These are phyloP conservation scores for Scelioninae gen. 1 DNA, from an alignment of 2,888 invertebrate genomes.

Conservation along the genomic window DNA sequence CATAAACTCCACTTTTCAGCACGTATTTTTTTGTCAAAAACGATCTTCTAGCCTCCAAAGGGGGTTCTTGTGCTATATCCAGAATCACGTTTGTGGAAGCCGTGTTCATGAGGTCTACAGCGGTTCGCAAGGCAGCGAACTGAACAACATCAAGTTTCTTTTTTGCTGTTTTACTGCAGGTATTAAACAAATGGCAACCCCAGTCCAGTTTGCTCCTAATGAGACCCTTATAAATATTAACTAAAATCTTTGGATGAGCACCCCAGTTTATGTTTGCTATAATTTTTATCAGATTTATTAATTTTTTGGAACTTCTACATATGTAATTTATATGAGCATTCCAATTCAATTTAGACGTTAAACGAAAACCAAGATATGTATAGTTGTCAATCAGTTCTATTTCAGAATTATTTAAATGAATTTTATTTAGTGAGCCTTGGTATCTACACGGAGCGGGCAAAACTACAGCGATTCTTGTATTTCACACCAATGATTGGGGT, in stretches of 20 bases:
- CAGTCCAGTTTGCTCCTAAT: conserved; percentile 16
- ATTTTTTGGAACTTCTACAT: neutral
- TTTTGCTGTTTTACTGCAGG: neutral
- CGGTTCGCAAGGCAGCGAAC: neutral
- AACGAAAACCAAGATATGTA: neutral
- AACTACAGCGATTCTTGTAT: too few relatives aligned
- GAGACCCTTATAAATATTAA: neutral
- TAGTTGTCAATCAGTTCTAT: neutral
- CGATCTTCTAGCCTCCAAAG: neutral
- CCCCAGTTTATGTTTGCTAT: neutral
- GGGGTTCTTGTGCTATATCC: neutral
- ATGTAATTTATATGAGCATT: neutral
- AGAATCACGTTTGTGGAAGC: neutral
- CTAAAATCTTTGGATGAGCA: neutral
- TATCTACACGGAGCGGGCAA: neutral
- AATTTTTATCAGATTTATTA: neutral
- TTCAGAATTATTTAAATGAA: neutral
- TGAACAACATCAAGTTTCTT: neutral
- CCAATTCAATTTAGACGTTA: neutral
- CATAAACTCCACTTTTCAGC: neutral
- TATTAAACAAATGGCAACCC: conserved; percentile 4
- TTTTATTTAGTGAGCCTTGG: neutral
- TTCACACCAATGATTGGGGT: too few relatives aligned
- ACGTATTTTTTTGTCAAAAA: conserved; percentile 1
- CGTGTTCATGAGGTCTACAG: neutral